phyloP scores from a whole-genome alignment of 2,888 invertebrate genomes.

The Synergus gifuensis region DNA sequence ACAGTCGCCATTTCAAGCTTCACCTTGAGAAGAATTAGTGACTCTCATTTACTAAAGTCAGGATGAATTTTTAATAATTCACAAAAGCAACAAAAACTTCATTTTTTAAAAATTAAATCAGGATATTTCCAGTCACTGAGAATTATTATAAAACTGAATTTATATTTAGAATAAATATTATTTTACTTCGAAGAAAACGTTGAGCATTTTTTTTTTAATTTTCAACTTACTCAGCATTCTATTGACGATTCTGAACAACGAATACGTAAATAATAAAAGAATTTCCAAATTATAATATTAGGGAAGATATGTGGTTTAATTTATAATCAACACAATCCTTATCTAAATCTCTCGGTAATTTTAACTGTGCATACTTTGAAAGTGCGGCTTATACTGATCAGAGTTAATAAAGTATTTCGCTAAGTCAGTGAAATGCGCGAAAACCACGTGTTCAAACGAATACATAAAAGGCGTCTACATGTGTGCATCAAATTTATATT shows the following conservation, averaged over 20 bases:
- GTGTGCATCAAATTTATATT: not conserved
- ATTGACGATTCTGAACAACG: not conserved
- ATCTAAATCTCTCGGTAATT: not conserved
- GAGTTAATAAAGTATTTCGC: constrained; percentile 15
- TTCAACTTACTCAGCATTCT: not conserved
- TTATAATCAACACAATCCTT: not conserved
- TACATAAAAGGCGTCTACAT: not conserved
- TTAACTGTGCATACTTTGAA: constrained; percentile 46
- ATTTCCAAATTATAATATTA: not conserved
- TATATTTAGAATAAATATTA: too few relatives aligned
- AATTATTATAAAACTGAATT: too few relatives aligned
- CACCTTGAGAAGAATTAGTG: not conserved
- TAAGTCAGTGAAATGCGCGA: constrained; percentile 11
- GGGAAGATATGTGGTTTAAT: not conserved
- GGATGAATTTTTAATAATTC: not conserved
- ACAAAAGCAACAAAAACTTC: not conserved
- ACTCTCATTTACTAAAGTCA: not conserved
- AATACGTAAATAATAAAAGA: not conserved
- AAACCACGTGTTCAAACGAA: constrained; percentile 1
- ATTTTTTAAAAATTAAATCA: not conserved
- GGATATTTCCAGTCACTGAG: too few relatives aligned
- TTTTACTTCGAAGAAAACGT: not conserved
- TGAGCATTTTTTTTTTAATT: not conserved
- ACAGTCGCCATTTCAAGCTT: not conserved
- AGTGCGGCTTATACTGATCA: constrained; percentile 49